Base-by-base conservation (phyloP, 2,888 invertebrate species). In the Eupeodes latifasciatus region DNA sequence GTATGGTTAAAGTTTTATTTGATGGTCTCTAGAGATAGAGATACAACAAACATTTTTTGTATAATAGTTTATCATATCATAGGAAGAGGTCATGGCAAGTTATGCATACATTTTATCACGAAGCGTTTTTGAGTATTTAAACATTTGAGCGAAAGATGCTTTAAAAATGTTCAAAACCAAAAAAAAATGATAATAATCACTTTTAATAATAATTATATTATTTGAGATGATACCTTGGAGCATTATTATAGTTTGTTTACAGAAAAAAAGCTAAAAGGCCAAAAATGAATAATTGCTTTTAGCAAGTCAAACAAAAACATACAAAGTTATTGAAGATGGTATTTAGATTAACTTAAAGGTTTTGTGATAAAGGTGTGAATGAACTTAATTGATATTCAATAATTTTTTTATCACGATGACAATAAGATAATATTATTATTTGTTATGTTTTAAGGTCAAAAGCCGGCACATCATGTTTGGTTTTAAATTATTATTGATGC, bases 1-100 rank as follows among this genome's bases (percentile, higher is more conserved):
- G 71, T 77, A 55, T 51, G 36, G 59, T 2, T 27, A 27, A 76
- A 75, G 14, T 79, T 80, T 40, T 71, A 83, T 86, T 71, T 57
- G 16, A n/a, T 71, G 16, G 64, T 83, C 14, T 81, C 27, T 44
- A 66, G 53, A 71, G 44, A 47, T 44, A 66, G 53, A 71, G 27
- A 47, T 57, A 57, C 53, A 53, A 53, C 11, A n/a, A n/a, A n/a
- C 1, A 1, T 40, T 40, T 7, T 40, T 40, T 55, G 47, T 76
- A 61, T 59, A 10, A 49, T 62, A 66, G 80, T 80, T 62, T 62
- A 76, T 80, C 61, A 62, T 62, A 76, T 80, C 61, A 62, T 76
- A 76, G 77, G 80, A 72, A 87, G 80, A 87, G 87, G 87, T 84
- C 87, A 87, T 77, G 87, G 87, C 51, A 67, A 74, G 27, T 40